These are phyloP conservation scores for Nannospalax galili DNA, from an alignment of 2,113 vertebrate species.

Conservation along the genomic window DNA sequence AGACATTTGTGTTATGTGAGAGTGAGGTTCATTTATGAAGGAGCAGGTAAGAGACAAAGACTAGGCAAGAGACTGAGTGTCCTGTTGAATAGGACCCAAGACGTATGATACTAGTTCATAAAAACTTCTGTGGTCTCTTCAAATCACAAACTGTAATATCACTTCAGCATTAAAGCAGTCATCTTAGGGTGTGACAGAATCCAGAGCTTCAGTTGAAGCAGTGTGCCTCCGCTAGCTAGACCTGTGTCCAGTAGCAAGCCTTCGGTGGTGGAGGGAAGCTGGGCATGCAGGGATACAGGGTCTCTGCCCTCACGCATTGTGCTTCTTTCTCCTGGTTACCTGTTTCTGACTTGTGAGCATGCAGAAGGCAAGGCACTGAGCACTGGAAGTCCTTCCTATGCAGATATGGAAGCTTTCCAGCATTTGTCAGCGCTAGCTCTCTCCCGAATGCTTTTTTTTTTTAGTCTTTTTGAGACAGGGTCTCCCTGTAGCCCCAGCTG, in stretches of 20 bases:
- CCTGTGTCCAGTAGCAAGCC: background rate
- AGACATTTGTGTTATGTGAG: background rate
- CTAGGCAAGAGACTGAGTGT: background rate
- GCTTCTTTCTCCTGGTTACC: background rate
- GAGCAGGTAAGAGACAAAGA: background rate
- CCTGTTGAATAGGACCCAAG: background rate
- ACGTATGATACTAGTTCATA: background rate
- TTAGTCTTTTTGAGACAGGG: no score
- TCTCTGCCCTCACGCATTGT: background rate
- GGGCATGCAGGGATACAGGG: background rate
- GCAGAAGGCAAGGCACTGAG: background rate
- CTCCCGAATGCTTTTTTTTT: background rate
- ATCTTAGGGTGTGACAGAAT: background rate
- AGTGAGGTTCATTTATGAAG: background rate
- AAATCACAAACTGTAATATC: background rate
- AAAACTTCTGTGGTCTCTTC: background rate
- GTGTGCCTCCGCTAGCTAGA: background rate
- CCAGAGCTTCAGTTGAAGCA: background rate
- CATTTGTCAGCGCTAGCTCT: background rate
- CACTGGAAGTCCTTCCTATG: background rate
- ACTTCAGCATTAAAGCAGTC: background rate
- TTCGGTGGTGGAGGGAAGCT: background rate
- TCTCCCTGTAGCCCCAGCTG: no score
- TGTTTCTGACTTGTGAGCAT: background rate
- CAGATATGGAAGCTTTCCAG: background rate